Evolutionary conservation across 2,888 invertebrate genomes (phyloP).

Genomic region (Eilema depressum): DNA sequence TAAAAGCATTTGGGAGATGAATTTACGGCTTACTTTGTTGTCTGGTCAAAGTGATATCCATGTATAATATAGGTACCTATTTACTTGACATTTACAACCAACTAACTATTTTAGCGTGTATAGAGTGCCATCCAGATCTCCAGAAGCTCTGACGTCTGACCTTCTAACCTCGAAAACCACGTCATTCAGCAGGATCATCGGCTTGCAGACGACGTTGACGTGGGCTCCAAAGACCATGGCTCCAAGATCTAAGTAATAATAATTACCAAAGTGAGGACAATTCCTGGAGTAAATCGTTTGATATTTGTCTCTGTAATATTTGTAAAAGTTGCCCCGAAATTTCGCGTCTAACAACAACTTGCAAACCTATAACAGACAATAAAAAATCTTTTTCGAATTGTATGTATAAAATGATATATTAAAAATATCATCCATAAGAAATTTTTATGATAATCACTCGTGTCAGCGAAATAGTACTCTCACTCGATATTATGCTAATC

Average conservation of each 20-base stretch:
- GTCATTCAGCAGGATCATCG: accelerated
- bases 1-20: background rate
- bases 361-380: background rate
- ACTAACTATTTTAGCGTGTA: too few relatives aligned
- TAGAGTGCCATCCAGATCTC: too few relatives aligned
- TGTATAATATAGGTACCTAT: background rate
- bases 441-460: constrained; percentile 54
- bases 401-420: constrained; percentile 33
- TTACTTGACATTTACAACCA: too few relatives aligned
- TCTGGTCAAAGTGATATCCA: background rate
- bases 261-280: too few relatives aligned
- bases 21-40: background rate
- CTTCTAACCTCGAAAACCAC: too few relatives aligned
- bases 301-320: background rate
- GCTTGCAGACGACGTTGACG: too few relatives aligned
- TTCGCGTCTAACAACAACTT: background rate
- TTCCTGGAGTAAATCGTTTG: too few relatives aligned
- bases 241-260: too few relatives aligned
- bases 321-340: background rate
- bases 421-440: constrained; percentile 44
- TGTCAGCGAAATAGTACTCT: constrained; percentile 53
- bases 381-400: constrained; percentile 9
- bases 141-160: too few relatives aligned
- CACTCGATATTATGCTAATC: constrained; percentile 60
- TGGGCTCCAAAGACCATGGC: too few relatives aligned